Conservation (phyloP, 2,797 vertebrate species). For the Neoniphon sammara region DNA sequence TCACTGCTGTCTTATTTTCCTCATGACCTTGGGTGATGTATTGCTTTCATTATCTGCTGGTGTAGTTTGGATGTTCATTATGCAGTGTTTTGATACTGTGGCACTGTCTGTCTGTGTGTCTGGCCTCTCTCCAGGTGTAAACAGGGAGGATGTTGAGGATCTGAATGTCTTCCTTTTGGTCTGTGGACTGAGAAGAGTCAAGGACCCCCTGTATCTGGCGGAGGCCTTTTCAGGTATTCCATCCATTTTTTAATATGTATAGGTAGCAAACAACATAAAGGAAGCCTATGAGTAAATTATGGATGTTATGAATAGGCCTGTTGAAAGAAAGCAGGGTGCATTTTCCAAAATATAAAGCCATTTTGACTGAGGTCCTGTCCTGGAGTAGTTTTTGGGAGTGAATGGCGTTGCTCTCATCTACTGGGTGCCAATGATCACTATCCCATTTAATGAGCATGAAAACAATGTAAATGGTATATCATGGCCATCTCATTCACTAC, state of each 20-base stretch:
- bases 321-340: neutral
- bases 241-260: neutral
- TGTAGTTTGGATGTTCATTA: conserved; percentile 77
- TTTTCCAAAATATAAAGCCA: conserved; percentile 19
- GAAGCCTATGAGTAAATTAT: neutral
- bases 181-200: conserved; percentile 92
- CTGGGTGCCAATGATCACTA: conserved; percentile 7
- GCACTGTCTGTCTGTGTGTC: conserved; percentile 60
- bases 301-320: neutral
- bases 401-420: conserved; percentile 23
- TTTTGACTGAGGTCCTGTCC: conserved; percentile 8
- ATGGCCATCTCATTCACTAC: neutral
- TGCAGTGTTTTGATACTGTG: conserved; percentile 76
- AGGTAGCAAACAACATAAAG: neutral
- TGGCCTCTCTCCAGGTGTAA: conserved; percentile 82
- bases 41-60: conserved; percentile 80
- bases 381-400: conserved; percentile 1
- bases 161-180: conserved; percentile 88
- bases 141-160: conserved; percentile 51
- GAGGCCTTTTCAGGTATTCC: conserved; percentile 88
- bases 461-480: neutral
- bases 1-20: conserved; percentile 76
- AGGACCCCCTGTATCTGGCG: conserved; percentile 93
- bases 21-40: conserved; percentile 81
- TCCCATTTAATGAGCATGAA: neutral